phyloP scores from a whole-genome alignment of 1,140 invertebrate genomes.

The Zaprionus inermis region DNA sequence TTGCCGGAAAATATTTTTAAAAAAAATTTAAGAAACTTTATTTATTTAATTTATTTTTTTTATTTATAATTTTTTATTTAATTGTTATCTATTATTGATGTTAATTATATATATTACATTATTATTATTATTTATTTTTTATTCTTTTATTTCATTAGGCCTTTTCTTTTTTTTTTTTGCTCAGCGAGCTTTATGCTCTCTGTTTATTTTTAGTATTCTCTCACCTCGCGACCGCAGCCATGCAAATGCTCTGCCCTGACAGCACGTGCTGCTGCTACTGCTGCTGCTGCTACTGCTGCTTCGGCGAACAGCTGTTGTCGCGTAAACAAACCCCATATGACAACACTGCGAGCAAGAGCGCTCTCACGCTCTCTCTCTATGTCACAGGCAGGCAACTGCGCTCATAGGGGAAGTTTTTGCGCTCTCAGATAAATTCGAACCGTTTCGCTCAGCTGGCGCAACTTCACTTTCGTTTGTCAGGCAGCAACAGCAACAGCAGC shows the following conservation, averaged over 20 bases:
- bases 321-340: conserved; percentile 34
- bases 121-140: not conserved
- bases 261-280: conserved; percentile 19
- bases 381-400: too few relatives aligned
- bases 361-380: not conserved
- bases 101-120: not conserved
- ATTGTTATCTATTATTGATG: not conserved
- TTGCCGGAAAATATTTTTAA: not conserved
- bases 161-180: not conserved
- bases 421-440: conserved; percentile 43
- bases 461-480: conserved; percentile 70
- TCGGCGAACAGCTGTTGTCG: conserved; percentile 13
- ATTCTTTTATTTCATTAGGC: not conserved
- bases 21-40: not conserved
- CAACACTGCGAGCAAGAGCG: not conserved
- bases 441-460: conserved; percentile 62
- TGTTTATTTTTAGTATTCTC: not conserved
- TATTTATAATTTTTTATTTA: not conserved
- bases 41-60: not conserved
- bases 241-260: conserved; percentile 4
- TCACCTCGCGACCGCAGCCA: not conserved
- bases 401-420: conserved; percentile 45
- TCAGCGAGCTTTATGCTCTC: not conserved
- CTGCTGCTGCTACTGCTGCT: too few relatives aligned
- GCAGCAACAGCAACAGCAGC: not conserved